A percentile compares a stretch with the other conserved stretches of the same genome.
Conservation (phyloP, 2,113 vertebrate genomes). For the Xiphorhynchus elegans region DNA sequence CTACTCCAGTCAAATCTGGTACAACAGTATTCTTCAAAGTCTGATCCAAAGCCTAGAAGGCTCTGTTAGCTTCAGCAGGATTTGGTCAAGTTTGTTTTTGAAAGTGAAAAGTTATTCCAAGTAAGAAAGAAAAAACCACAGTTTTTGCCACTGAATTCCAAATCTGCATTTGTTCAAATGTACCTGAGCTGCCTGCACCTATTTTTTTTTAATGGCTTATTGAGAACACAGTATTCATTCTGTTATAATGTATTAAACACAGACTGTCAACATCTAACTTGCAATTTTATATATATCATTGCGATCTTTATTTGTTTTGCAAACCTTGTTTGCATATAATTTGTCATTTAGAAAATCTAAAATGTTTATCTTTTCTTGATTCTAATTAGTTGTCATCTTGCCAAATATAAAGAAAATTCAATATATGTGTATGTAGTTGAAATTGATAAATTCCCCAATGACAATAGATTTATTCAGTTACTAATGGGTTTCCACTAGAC, state of each 20-base stretch:
- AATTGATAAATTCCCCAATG: conserved; percentile 21
- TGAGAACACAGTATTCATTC: neutral
- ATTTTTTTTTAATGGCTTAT: neutral
- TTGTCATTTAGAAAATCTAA: neutral
- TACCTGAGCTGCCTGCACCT: neutral
- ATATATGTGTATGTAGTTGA: neutral
- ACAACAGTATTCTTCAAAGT: neutral
- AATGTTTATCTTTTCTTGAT: neutral
- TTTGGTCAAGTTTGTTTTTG: neutral
- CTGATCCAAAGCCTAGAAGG: neutral
- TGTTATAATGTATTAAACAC: neutral
- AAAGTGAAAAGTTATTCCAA: neutral
- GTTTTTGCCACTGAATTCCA: neutral
- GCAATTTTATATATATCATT: neutral
- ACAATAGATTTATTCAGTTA: conserved; percentile 39
- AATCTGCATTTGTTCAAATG: neutral
- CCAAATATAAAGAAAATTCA: conserved; percentile 9
- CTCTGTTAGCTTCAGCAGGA: neutral
- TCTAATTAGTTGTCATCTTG: neutral
- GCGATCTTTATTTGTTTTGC: neutral
- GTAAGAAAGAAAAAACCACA: neutral
- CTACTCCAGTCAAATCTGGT: neutral
- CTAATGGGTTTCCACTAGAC: conserved; percentile 32
- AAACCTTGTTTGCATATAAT: neutral
- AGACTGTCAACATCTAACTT: neutral